A percentile compares a stretch with the other conserved stretches of the same genome.
Evolutionary conservation across 2,888 invertebrate species (phyloP).

Genomic region (Aporophyla lueneburgensis): DNA sequence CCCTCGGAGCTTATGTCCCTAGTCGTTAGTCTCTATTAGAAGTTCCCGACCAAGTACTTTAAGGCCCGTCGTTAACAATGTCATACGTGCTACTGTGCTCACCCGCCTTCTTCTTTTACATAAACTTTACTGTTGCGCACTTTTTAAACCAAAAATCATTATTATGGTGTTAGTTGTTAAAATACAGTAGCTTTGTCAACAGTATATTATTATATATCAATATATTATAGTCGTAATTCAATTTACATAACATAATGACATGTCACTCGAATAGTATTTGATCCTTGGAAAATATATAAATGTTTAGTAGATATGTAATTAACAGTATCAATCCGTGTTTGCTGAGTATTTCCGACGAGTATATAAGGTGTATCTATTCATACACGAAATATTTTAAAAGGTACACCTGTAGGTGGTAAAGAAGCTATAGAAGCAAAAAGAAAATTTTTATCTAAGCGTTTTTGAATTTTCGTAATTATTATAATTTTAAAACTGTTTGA

Average conservation of each 20-base stretch:
- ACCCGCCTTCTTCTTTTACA: conserved; percentile 60
- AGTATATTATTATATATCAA: conserved; percentile 48
- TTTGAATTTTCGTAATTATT: too few relatives aligned
- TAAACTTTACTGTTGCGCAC: conserved; percentile 57
- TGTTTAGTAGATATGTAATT: conserved; percentile 31
- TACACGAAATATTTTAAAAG: too few relatives aligned
- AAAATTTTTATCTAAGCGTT: too few relatives aligned
- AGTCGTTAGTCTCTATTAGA: conserved; percentile 88
- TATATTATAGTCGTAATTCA: conserved; percentile 39
- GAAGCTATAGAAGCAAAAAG: too few relatives aligned
- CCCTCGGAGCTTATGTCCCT: conserved; percentile 89
- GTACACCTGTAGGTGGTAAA: too few relatives aligned
- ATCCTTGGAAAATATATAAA: conserved; percentile 42
- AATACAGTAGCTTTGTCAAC: conserved; percentile 61
- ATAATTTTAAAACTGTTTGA: too few relatives aligned
- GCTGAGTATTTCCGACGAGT: conserved; percentile 9
- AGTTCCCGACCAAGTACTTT: conserved; percentile 89
- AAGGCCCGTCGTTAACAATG: conserved; percentile 84
- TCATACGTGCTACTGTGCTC: conserved; percentile 69
- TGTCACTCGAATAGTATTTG: conserved; percentile 47
- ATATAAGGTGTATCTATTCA: too few relatives aligned
- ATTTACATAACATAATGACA: conserved; percentile 28
- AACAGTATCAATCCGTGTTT: conserved; percentile 39
- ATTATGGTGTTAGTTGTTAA: conserved; percentile 60
- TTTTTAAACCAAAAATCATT: conserved; percentile 38